Evolutionary conservation across 2,888 invertebrate species (phyloP).

Genomic region (Hymenopus coronatus): DNA sequence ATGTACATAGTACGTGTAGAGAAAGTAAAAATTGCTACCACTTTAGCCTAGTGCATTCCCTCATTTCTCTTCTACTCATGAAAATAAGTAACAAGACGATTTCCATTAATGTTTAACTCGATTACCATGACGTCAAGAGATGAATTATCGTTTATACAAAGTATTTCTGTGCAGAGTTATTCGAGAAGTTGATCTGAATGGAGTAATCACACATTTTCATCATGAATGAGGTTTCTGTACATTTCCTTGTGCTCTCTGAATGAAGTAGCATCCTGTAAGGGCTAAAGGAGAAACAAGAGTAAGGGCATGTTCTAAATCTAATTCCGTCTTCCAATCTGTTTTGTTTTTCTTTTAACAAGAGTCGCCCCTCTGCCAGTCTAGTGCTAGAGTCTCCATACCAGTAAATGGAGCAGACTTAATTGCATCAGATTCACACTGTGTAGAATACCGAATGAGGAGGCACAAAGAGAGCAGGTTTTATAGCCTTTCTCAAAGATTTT

Average conservation of each 20-base stretch:
- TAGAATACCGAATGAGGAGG: background rate
- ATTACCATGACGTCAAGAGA: no score
- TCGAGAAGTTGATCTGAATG: no score
- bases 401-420: background rate
- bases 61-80: no score
- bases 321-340: background rate
- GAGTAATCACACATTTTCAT: background rate
- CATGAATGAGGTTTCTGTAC: background rate
- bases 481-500: no score
- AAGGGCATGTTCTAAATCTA: background rate
- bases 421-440: background rate
- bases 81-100: no score
- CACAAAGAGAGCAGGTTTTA: no score
- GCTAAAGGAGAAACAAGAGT: background rate
- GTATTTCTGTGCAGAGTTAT: no score
- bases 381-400: background rate
- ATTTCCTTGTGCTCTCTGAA: background rate
- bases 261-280: background rate
- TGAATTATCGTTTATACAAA: no score
- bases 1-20: no score
- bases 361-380: background rate
- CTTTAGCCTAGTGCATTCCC: no score
- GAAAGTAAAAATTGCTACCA: no score
- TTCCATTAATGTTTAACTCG: no score
- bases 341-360: background rate